Percentiles rank a stretch among this genome's conserved stretches.
phyloP scores from a whole-genome alignment of 2,797 vertebrate species.

The Carcharodon carcharias region DNA sequence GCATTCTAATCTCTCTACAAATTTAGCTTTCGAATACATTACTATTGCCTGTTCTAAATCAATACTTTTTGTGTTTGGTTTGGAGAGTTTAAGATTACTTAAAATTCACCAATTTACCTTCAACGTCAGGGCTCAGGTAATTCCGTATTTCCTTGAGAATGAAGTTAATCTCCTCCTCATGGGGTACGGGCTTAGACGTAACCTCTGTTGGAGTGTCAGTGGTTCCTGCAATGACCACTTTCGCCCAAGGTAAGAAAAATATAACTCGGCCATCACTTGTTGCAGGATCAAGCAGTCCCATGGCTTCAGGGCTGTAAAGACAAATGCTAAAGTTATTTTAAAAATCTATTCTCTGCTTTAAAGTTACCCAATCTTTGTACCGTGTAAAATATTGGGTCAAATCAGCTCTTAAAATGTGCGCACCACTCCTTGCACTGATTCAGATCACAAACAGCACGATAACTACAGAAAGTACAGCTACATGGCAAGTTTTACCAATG shows the following conservation, averaged over 20 bases:
- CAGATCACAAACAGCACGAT: neutral
- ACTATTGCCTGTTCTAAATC: neutral
- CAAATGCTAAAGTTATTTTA: neutral
- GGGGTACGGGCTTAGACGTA: constrained; percentile 82
- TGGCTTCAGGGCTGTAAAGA: constrained; percentile 79
- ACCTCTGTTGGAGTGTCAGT: constrained; percentile 83
- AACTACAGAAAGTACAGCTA: neutral
- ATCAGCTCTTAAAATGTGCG: neutral
- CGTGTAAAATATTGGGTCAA: constrained; percentile 39
- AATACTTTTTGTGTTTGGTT: neutral
- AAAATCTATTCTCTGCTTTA: neutral
- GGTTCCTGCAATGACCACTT: constrained; percentile 94
- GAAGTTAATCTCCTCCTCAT: constrained; percentile 92
- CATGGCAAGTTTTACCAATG: neutral
- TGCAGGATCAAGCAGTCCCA: constrained; percentile 93
- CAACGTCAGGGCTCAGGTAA: constrained; percentile 85
- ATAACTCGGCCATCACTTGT: constrained; percentile 95
- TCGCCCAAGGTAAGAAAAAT: constrained; percentile 97
- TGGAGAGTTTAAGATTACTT: neutral
- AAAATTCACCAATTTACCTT: constrained; percentile 61
- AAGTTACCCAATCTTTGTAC: constrained; percentile 36
- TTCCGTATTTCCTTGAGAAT: constrained; percentile 90
- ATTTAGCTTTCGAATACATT: neutral
- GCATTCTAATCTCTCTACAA: neutral
- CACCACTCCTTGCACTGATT: neutral